Evolutionary conservation across 1,140 invertebrate genomes (phyloP).

Genomic region (Medauroidea extradentata): DNA sequence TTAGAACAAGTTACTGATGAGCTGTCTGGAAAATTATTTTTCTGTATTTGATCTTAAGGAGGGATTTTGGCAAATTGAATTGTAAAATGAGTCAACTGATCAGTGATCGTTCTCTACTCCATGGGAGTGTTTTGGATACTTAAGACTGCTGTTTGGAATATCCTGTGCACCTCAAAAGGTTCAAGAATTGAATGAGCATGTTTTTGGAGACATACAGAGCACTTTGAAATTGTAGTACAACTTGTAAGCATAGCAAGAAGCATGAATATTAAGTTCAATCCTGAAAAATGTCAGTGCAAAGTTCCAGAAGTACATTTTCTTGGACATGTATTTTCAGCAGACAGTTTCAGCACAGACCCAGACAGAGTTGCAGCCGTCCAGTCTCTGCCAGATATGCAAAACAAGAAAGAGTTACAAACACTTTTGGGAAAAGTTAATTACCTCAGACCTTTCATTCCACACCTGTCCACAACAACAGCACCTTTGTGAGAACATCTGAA

Average conservation of each 20-base stretch:
- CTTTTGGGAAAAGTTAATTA: too few species aligned
- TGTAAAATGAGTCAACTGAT: too few species aligned
- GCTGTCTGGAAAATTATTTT: constrained; percentile 25
- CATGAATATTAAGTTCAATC: too few species aligned
- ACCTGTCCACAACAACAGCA: constrained; percentile 26
- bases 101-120: constrained; percentile 19
- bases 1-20: too few species aligned
- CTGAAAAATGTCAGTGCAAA: too few species aligned
- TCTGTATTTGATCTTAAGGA: constrained; percentile 41
- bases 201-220: not conserved
- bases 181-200: constrained; percentile 11
- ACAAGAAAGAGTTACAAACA: too few species aligned
- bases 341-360: too few species aligned
- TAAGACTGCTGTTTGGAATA: constrained; percentile 42
- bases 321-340: too few species aligned
- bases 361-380: too few species aligned
- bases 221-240: constrained; percentile 39
- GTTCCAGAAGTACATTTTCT: too few species aligned
- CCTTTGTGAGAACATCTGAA: constrained; percentile 39
- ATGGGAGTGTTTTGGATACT: constrained; percentile 40
- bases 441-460: too few species aligned
- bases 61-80: constrained; percentile 20
- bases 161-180: constrained; percentile 32
- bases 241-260: constrained; percentile 18
- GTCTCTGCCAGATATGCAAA: too few species aligned